Conservation (phyloP, 2,888 invertebrate species). For the Toxonevra muliebris region DNA sequence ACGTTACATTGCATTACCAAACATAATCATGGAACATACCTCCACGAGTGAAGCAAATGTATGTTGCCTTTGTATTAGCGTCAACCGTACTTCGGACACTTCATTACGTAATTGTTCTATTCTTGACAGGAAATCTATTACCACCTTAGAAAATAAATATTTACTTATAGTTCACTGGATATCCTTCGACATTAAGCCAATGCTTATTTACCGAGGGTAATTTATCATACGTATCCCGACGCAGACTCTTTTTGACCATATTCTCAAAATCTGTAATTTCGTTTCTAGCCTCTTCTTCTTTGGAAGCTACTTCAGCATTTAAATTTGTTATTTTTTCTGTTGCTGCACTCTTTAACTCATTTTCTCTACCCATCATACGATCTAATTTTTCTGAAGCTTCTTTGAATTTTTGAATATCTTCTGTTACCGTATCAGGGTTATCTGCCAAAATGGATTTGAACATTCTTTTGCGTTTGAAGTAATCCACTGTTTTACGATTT, state of each 20-base stretch:
- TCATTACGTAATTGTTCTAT: slow-evolving; percentile 49
- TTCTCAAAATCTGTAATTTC: slow-evolving; percentile 25
- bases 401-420: slow-evolving; percentile 35
- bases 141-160: slow-evolving; percentile 29
- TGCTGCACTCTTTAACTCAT: slow-evolving; percentile 24
- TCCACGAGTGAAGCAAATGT: slow-evolving; percentile 42
- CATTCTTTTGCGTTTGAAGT: slow-evolving; percentile 49
- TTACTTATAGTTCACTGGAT: too few relatives aligned
- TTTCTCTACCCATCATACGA: slow-evolving; percentile 28
- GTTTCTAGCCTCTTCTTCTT: slow-evolving; percentile 10
- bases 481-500: slow-evolving; percentile 47
- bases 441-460: slow-evolving; percentile 45
- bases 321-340: not conserved
- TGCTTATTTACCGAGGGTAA: slow-evolving; percentile 37
- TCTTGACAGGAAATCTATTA: slow-evolving; percentile 38
- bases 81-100: slow-evolving; percentile 49
- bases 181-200: not conserved
- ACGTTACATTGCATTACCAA: too few relatives aligned
- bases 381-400: slow-evolving; percentile 43
- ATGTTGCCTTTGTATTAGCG: slow-evolving; percentile 51
- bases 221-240: slow-evolving; percentile 26
- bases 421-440: slow-evolving; percentile 20
- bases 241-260: slow-evolving; percentile 32
- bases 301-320: not conserved
- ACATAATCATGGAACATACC: slow-evolving; percentile 45